phyloP scores from a whole-genome alignment of 2,888 invertebrate species.

The Agrochola lota region DNA sequence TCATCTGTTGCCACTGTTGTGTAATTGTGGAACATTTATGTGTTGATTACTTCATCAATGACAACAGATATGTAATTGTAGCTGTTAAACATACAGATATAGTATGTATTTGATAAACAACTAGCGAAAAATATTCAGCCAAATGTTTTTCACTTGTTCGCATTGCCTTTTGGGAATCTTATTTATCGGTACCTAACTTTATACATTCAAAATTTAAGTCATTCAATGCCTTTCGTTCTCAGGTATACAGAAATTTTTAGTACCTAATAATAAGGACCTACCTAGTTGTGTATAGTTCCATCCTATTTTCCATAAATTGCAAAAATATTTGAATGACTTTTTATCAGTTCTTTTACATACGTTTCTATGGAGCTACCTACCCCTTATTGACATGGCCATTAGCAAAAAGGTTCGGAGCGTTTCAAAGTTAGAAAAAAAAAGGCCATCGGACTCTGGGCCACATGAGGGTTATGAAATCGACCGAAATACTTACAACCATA shows the following conservation, averaged over 20 bases:
- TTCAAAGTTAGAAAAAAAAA: not conserved
- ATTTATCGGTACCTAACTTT: not conserved
- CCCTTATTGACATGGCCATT: not conserved
- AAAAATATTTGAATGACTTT: not conserved
- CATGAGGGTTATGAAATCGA: not conserved
- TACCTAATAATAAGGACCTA: not conserved
- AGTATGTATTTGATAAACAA: slow-evolving; percentile 32
- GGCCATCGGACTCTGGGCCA: not conserved
- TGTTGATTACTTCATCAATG: slow-evolving; percentile 52
- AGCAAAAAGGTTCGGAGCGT: not conserved
- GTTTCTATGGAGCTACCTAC: not conserved
- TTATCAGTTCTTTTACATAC: not conserved
- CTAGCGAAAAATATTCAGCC: slow-evolving; percentile 21
- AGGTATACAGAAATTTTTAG: too few relatives aligned
- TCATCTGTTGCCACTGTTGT: slow-evolving; percentile 33
- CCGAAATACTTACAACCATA: not conserved
- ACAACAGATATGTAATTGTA: slow-evolving; percentile 32
- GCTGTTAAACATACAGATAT: slow-evolving; percentile 9
- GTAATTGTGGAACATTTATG: slow-evolving; percentile 31
- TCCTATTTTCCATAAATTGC: not conserved
- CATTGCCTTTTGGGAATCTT: not conserved
- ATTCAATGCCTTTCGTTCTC: not conserved
- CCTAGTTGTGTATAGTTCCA: not conserved
- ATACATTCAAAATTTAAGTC: too few relatives aligned
- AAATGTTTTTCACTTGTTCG: slow-evolving; percentile 9